phyloP scores from a whole-genome alignment of 2,797 vertebrate genomes.

The Leptodactylus fallax region DNA sequence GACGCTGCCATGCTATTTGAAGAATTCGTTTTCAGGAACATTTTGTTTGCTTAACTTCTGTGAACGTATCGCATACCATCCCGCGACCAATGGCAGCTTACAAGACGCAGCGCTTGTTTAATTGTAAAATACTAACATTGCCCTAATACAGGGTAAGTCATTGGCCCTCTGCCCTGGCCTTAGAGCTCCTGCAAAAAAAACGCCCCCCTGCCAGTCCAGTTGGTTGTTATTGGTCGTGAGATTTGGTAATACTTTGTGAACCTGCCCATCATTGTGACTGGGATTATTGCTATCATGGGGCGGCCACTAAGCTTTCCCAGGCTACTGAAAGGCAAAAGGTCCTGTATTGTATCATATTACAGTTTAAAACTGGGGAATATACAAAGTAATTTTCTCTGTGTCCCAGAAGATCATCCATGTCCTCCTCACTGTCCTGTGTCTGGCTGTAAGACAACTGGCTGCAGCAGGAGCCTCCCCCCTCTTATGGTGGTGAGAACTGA shows the following conservation, averaged over 20 bases:
- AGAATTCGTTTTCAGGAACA: constrained; percentile 45
- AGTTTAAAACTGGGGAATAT: no score
- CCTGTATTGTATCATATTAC: not conserved
- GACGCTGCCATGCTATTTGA: constrained; percentile 35
- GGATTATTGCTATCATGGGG: not conserved
- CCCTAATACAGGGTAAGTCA: constrained; percentile 5
- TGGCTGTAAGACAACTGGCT: no score
- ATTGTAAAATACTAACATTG: constrained; percentile 21
- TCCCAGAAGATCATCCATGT: no score
- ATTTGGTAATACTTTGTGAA: not conserved
- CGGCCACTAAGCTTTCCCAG: not conserved
- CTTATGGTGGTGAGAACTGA: no score
- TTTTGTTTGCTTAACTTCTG: constrained; percentile 52
- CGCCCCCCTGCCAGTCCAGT: not conserved
- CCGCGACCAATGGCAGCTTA: constrained; percentile 34
- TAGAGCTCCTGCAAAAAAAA: not conserved
- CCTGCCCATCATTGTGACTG: not conserved
- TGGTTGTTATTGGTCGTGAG: not conserved
- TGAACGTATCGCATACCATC: constrained; percentile 34
- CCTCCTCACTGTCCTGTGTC: no score
- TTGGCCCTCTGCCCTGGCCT: constrained; percentile 14
- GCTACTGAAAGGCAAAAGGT: not conserved
- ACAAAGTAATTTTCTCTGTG: no score
- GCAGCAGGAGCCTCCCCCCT: no score
- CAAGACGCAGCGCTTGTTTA: constrained; percentile 22